Evolutionary conservation across 2,113 vertebrate genomes (phyloP), one percentile per base, ranked within the genome.

Genomic region (Neogobius melanostomus): DNA sequence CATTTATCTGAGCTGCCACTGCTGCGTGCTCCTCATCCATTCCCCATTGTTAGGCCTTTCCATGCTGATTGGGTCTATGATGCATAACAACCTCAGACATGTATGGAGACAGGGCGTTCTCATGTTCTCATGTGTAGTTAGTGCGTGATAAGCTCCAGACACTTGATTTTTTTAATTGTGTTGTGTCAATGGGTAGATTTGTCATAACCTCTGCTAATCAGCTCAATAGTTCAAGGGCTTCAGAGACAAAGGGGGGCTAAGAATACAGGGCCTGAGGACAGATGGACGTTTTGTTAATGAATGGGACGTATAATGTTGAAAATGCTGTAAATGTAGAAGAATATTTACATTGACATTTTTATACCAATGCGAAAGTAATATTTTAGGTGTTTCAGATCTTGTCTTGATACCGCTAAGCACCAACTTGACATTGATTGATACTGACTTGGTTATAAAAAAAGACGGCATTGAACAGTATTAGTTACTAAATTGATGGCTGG

Each of bases 41-140:
- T 80, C 53, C 45, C 81, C 64, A 57, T 86, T 82, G 81, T 84
- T 74, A 17, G 59, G 62, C 59, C 69, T 49, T 36, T 67, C 36
- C 53, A 69, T 56, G 64, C 17, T 81, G 61, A 77, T 79, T 72
- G 65, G 61, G 47, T 59, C 7, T 54, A 11, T 70, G 14, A 43
- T 63, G 68, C 72, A 75, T 82, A 81, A 68, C 74, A 77, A 72
- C 74, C 67, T n/a, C 42, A 61, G 59, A 61, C 59, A 44, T 61
- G 59, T 44, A 3, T 6, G 42, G 59, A 44, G 36, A 61, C 59
- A 10, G 36, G 59, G 59, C 42, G 12, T 42, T 15, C 59, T 61
- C 59, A 44, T n/a, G 59, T 45, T 61, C 43, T 61, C 59, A 42
- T 61, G 10, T 61, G 59, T 61, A 44, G 15, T 10, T 42, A 61